These are phyloP conservation scores for Suncus etruscus DNA, from an alignment of 2,113 vertebrate species.

Conservation along the genomic window DNA sequence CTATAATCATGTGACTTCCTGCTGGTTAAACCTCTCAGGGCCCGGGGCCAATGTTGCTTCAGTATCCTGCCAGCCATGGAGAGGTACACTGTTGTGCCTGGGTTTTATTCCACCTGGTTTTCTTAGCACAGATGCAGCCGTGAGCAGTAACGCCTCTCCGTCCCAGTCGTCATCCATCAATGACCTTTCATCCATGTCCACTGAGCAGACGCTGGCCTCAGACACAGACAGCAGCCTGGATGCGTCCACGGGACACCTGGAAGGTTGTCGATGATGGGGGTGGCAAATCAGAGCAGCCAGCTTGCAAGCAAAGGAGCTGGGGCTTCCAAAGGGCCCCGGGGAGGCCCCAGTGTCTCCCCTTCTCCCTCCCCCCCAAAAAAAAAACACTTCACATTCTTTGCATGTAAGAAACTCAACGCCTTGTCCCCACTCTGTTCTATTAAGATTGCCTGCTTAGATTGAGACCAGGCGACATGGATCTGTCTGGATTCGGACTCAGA, in stretches of 20 bases:
- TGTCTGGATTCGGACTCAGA: slow-evolving; percentile 80
- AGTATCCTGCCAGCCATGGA: too few relatives aligned
- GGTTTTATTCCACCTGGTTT: slow-evolving; percentile 90
- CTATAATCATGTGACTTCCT: too few relatives aligned
- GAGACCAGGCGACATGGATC: slow-evolving; percentile 81
- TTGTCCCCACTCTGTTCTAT: slow-evolving; percentile 86
- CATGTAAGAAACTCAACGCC: slow-evolving; percentile 89
- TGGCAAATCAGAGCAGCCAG: slow-evolving; percentile 72
- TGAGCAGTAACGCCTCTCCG: slow-evolving; percentile 93
- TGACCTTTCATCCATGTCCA: slow-evolving; percentile 99
- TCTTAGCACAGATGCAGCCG: slow-evolving; percentile 92
- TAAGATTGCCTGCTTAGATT: slow-evolving; percentile 86
- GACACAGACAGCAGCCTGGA: slow-evolving; percentile 99
- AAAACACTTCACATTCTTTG: slow-evolving; percentile 89
- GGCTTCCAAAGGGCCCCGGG: slow-evolving; percentile 84
- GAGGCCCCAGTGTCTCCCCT: slow-evolving; percentile 80
- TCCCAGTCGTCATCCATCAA: slow-evolving; percentile 98
- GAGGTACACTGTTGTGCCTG: slow-evolving; percentile 83
- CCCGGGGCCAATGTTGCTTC: too few relatives aligned
- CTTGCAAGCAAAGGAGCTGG: slow-evolving; percentile 77
- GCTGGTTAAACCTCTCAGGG: too few relatives aligned
- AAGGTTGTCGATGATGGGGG: slow-evolving; percentile 93
- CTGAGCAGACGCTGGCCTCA: slow-evolving; percentile 98
- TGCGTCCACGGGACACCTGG: slow-evolving; percentile 93
- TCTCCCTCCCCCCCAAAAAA: slow-evolving; percentile 80